Evolutionary conservation across 2,113 vertebrate genomes (phyloP).

Genomic region (Vireo altiloquus): DNA sequence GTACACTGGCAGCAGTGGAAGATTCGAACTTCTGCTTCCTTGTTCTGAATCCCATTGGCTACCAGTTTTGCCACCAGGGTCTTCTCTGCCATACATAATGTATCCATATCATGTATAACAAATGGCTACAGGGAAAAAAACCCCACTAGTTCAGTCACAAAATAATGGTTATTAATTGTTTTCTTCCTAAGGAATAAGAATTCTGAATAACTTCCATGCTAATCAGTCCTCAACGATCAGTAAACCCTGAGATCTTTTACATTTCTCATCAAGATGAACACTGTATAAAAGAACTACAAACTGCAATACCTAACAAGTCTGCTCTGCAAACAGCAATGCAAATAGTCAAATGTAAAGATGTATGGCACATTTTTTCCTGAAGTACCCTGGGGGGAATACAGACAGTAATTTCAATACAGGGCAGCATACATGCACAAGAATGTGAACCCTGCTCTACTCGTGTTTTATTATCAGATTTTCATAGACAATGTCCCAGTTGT

Average conservation of each 20-base stretch:
- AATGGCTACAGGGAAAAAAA: slow-evolving; percentile 81
- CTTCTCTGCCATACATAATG: slow-evolving; percentile 92
- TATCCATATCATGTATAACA: slow-evolving; percentile 98
- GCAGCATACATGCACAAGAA: neutral
- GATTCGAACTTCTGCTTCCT: slow-evolving; percentile 91
- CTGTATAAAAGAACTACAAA: neutral
- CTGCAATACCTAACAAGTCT: neutral
- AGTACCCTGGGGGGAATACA: slow-evolving; percentile 2
- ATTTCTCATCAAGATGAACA: neutral
- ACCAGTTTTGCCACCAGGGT: slow-evolving; percentile 92
- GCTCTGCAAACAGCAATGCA: neutral
- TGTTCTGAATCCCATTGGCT: slow-evolving; percentile 85
- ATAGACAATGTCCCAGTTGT: neutral
- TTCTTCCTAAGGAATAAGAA: neutral
- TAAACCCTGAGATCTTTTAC: neutral
- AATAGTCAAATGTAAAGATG: neutral
- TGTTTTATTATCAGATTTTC: neutral
- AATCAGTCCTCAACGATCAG: neutral
- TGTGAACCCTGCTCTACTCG: neutral
- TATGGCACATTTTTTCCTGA: neutral
- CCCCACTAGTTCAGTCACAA: neutral
- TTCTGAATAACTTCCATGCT: neutral
- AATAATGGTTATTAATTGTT: neutral
- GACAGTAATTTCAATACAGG: neutral
- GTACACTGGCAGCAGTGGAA: slow-evolving; percentile 98